phyloP scores from a whole-genome alignment of 2,797 vertebrate species.

The Chelonia mydas region DNA sequence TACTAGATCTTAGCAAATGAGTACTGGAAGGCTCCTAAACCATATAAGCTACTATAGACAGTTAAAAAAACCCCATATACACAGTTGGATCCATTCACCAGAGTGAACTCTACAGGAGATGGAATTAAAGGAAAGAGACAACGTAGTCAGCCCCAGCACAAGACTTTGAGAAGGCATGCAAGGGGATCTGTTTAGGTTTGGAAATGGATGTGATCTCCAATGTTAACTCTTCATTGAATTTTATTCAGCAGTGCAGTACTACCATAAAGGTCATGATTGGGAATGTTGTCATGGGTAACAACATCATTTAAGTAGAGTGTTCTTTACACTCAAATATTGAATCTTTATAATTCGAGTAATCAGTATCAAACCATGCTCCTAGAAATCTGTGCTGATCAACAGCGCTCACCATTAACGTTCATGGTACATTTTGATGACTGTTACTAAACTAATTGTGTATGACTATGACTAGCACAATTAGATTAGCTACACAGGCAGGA shows the following conservation, averaged over 20 bases:
- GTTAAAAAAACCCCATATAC: slow-evolving; percentile 81
- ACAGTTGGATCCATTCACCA: slow-evolving; percentile 82
- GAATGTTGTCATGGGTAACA: slow-evolving; percentile 70
- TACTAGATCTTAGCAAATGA: slow-evolving; percentile 78
- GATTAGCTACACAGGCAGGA: slow-evolving; percentile 80
- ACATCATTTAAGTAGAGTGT: slow-evolving; percentile 70
- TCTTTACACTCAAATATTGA: slow-evolving; percentile 71
- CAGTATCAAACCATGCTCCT: slow-evolving; percentile 79
- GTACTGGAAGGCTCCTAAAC: slow-evolving; percentile 79
- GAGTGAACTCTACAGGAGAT: slow-evolving; percentile 73
- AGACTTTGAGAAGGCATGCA: slow-evolving; percentile 82
- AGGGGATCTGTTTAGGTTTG: slow-evolving; percentile 74
- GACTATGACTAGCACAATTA: slow-evolving; percentile 72
- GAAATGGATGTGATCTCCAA: slow-evolving; percentile 68
- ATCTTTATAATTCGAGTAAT: slow-evolving; percentile 74
- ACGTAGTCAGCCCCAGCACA: slow-evolving; percentile 78
- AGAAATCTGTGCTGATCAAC: slow-evolving; percentile 78
- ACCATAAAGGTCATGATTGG: slow-evolving; percentile 74
- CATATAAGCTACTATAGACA: slow-evolving; percentile 80
- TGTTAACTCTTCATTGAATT: slow-evolving; percentile 77
- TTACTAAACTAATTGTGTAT: slow-evolving; percentile 77
- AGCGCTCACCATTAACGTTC: slow-evolving; percentile 75
- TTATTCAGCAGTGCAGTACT: slow-evolving; percentile 72
- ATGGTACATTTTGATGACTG: slow-evolving; percentile 76
- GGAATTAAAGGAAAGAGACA: slow-evolving; percentile 57